Evolutionary conservation across 2,888 invertebrate genomes (phyloP).

Genomic region (Macrophya alboannulata): DNA sequence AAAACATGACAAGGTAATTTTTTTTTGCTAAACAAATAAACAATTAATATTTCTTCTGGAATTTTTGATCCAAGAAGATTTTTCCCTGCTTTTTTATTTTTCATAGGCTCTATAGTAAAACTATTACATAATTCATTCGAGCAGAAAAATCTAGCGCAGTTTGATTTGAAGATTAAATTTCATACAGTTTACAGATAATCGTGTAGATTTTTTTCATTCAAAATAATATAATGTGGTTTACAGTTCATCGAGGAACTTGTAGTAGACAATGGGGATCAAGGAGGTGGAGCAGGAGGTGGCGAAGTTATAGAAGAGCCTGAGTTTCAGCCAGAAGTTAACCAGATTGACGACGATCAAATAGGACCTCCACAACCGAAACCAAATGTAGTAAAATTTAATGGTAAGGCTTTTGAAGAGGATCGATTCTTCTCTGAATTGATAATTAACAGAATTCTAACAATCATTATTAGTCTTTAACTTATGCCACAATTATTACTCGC

Average conservation of each 20-base stretch:
- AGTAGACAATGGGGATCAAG: conserved; percentile 74
- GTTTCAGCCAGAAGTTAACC: conserved; percentile 74
- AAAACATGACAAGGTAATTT: conserved; percentile 69
- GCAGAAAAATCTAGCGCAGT: background rate
- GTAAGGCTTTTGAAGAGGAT: conserved; percentile 61
- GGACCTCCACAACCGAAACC: conserved; percentile 76
- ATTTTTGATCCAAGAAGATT: background rate
- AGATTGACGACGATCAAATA: conserved; percentile 76
- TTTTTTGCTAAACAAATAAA: conserved; percentile 6
- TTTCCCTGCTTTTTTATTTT: background rate
- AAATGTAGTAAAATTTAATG: conserved; percentile 73
- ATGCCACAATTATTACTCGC: background rate
- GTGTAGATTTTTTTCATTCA: background rate
- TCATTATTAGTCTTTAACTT: background rate
- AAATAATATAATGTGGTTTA: background rate
- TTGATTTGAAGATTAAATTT: background rate
- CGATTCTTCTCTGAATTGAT: background rate
- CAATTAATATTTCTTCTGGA: background rate
- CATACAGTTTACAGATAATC: background rate
- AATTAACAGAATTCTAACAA: background rate
- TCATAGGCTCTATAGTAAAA: background rate
- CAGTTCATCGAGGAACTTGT: conserved; percentile 73
- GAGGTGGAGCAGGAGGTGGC: conserved; percentile 70
- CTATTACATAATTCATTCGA: background rate
- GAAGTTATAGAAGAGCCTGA: conserved; percentile 81